Evolutionary conservation across 2,113 vertebrate genomes (phyloP).

Genomic region (Phalacrocorax carbo): DNA sequence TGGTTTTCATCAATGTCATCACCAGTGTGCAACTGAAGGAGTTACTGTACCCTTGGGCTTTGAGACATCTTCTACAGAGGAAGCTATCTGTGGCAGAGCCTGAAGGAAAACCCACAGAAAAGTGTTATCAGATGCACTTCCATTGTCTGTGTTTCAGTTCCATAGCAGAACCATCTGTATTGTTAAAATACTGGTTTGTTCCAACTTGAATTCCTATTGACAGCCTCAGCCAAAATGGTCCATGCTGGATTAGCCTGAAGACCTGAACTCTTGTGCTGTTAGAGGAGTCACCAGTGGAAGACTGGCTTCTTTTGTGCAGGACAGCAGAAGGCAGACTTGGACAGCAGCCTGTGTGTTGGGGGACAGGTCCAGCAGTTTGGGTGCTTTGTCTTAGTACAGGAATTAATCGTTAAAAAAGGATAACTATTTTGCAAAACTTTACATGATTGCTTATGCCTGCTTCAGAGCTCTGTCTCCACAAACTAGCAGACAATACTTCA

Average conservation of each 20-base stretch:
- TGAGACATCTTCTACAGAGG: background rate
- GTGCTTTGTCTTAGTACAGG: background rate
- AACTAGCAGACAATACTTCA: background rate
- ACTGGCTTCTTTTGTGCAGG: background rate
- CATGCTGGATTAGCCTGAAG: background rate
- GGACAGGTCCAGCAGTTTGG: background rate
- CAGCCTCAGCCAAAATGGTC: background rate
- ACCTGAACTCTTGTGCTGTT: background rate
- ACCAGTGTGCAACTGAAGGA: background rate
- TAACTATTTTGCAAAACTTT: background rate
- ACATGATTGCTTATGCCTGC: background rate
- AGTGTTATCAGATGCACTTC: background rate
- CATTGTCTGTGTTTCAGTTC: background rate
- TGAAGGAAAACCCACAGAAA: background rate
- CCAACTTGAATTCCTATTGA: background rate
- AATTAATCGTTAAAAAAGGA: background rate
- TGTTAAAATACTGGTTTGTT: background rate
- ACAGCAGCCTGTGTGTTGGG: background rate
- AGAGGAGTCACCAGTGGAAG: background rate
- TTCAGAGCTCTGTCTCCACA: background rate
- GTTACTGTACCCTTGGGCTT: background rate
- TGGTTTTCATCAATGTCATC: background rate
- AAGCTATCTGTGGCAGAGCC: background rate
- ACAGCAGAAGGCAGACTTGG: background rate
- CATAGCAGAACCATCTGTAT: background rate